A percentile compares a stretch with the other conserved stretches of the same genome.
These are phyloP conservation scores for Clamator glandarius DNA, from an alignment of 2,797 vertebrate species.

Conservation along the genomic window DNA sequence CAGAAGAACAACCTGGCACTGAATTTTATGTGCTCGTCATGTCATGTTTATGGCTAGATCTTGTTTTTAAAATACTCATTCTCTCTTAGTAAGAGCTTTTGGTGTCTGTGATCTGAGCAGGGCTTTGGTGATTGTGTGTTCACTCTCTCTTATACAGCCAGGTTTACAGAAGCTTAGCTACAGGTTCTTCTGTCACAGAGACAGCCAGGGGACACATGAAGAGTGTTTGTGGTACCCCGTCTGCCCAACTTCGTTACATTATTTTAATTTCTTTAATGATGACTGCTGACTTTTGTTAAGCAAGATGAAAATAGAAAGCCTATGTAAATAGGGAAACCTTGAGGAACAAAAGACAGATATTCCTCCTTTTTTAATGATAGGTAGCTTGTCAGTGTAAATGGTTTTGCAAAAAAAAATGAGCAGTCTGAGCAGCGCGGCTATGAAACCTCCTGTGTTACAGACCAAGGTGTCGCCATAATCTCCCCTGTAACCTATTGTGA, in stretches of 20 bases:
- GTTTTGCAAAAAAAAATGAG: neutral
- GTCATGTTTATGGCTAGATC: neutral
- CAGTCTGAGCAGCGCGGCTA: neutral
- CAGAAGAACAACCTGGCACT: neutral
- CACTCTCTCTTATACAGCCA: neutral
- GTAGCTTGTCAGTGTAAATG: neutral
- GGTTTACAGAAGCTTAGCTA: neutral
- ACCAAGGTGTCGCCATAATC: neutral
- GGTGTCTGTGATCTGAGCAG: neutral
- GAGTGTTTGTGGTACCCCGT: neutral
- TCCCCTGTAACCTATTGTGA: neutral
- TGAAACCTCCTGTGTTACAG: neutral
- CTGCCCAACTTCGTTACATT: neutral
- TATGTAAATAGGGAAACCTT: neutral
- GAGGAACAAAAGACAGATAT: neutral
- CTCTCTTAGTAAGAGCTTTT: neutral
- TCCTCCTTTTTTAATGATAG: neutral
- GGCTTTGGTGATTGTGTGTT: neutral
- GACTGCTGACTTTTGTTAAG: neutral
- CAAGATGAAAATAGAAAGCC: neutral
- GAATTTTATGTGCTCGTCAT: neutral
- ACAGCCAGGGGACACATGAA: neutral
- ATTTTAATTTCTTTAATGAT: neutral
- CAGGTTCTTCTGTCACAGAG: neutral
- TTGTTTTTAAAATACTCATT: neutral